Evolutionary conservation across 2,113 vertebrate genomes (phyloP).

Genomic region (Strigops habroptila): DNA sequence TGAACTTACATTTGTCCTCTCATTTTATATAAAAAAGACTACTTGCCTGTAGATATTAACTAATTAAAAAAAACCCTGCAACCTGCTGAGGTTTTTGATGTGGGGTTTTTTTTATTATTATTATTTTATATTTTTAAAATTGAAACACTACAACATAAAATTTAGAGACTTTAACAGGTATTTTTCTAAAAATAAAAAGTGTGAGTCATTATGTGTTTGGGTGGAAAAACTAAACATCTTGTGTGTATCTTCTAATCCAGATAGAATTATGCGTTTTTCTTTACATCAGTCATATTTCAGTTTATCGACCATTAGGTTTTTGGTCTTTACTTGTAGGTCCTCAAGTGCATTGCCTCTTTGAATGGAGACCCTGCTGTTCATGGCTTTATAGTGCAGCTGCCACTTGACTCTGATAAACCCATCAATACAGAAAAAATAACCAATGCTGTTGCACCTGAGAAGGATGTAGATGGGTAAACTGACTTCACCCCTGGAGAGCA

Average conservation of each 20-base stretch:
- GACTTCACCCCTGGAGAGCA: background rate
- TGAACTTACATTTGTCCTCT: background rate
- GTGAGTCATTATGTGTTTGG: background rate
- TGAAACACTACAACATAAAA: background rate
- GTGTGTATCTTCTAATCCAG: background rate
- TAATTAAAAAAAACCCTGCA: background rate
- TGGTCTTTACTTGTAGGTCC: slow-evolving; percentile 75
- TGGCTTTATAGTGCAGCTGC: slow-evolving; percentile 94
- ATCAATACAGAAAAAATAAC: slow-evolving; percentile 90
- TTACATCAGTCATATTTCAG: background rate
- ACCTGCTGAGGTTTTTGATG: background rate
- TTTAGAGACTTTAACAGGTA: background rate
- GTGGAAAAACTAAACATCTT: background rate
- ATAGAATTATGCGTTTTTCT: background rate
- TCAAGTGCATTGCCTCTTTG: slow-evolving; percentile 81
- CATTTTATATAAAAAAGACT: background rate
- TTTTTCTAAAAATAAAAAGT: background rate
- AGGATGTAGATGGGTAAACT: slow-evolving; percentile 95
- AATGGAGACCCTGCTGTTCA: slow-evolving; percentile 89
- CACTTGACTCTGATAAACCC: slow-evolving; percentile 87
- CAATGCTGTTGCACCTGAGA: slow-evolving; percentile 88
- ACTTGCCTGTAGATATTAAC: background rate
- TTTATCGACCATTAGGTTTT: background rate
- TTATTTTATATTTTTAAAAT: background rate
- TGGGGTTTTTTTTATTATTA: background rate